These are phyloP conservation scores for Ceryle rudis DNA, from an alignment of 2,797 vertebrate genomes.

Conservation along the genomic window DNA sequence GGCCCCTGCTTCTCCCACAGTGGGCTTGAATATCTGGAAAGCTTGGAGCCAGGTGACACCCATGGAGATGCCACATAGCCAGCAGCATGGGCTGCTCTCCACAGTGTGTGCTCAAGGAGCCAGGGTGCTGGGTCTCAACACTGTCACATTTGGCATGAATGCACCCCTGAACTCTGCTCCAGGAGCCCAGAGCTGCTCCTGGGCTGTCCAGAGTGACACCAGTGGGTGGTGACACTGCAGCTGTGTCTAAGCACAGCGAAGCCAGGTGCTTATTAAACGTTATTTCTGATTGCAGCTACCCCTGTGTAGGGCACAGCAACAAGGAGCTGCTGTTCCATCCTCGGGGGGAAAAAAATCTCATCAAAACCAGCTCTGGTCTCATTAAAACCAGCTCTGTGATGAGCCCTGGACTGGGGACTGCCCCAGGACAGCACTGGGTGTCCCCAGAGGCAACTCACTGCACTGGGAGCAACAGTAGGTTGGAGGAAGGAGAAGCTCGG, in stretches of 20 bases:
- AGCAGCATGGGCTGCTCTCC: background rate
- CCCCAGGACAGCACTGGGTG: background rate
- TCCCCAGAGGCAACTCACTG: background rate
- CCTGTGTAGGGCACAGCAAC: background rate
- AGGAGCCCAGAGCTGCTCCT: background rate
- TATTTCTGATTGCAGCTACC: background rate
- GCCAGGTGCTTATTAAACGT: rapidly evolving
- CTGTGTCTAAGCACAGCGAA: background rate
- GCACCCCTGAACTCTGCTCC: background rate
- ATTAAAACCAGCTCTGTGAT: background rate
- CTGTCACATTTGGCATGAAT: background rate
- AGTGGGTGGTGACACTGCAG: background rate
- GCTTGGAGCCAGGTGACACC: background rate
- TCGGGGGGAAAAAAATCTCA: background rate
- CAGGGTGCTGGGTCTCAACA: background rate
- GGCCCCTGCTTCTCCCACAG: background rate
- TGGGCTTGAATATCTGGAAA: background rate
- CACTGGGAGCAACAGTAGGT: background rate
- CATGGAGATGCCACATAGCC: rapidly evolving
- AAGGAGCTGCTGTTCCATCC: background rate
- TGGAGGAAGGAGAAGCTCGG: background rate
- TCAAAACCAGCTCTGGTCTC: background rate
- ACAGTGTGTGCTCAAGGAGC: rapidly evolving
- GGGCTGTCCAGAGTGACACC: background rate
- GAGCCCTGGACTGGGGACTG: background rate